These are phyloP conservation scores for Bolborhynchus lineola DNA, from an alignment of 2,113 vertebrate genomes.

Conservation along the genomic window DNA sequence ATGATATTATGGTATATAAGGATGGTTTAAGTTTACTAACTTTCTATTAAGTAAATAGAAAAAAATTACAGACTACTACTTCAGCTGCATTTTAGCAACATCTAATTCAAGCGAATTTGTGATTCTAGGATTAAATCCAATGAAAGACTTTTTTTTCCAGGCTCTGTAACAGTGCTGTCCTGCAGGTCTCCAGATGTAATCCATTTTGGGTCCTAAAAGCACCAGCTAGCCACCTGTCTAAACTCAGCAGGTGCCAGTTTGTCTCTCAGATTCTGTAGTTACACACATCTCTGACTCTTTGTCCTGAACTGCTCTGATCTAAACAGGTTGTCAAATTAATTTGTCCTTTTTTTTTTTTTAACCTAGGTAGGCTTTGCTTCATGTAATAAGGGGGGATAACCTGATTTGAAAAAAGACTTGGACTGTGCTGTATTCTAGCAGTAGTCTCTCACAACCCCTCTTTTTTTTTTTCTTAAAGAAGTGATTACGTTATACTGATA, in stretches of 20 bases:
- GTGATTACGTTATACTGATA: not conserved
- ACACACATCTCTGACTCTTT: not conserved
- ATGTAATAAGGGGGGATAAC: not conserved
- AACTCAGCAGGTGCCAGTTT: not conserved
- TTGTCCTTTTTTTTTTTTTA: not conserved
- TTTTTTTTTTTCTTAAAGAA: not conserved
- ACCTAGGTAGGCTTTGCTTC: not conserved
- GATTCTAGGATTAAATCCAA: not conserved
- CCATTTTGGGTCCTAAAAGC: not conserved
- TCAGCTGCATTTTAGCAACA: not conserved
- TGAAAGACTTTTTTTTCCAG: not conserved
- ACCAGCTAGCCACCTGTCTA: not conserved
- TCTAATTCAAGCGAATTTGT: not conserved
- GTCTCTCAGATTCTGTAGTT: not conserved
- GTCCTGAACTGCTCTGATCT: not conserved
- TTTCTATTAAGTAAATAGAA: not conserved
- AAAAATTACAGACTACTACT: not conserved
- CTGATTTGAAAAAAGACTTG: not conserved
- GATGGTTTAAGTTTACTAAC: not conserved
- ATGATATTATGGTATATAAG: not conserved
- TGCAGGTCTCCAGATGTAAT: not conserved
- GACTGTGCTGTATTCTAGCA: not conserved
- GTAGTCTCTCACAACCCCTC: not conserved
- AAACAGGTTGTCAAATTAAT: not conserved
- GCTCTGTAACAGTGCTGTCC: not conserved